phyloP scores from a whole-genome alignment of 2,113 vertebrate genomes.

The Puntigrus tetrazona region DNA sequence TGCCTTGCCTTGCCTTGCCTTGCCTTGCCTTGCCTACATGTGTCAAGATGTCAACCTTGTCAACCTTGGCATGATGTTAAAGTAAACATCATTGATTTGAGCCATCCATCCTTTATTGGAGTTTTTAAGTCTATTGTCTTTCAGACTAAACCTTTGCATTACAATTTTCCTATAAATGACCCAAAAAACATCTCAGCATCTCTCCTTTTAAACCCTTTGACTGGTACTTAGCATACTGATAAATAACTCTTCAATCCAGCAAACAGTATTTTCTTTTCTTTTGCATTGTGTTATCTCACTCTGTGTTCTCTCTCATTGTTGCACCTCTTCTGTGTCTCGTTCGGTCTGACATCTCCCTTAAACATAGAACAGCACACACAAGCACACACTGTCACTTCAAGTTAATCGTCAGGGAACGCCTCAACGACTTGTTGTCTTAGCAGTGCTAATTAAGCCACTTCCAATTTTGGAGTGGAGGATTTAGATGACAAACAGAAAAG shows the following conservation, averaged over 20 bases:
- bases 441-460: constrained; percentile 47
- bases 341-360: constrained; percentile 16
- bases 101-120: background rate
- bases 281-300: constrained; percentile 17
- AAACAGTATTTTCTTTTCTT: background rate
- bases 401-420: constrained; percentile 24
- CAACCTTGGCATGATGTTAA: background rate
- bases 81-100: background rate
- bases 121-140: background rate
- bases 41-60: background rate
- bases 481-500: background rate
- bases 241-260: constrained; percentile 8
- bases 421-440: constrained; percentile 39
- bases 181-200: background rate
- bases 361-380: constrained; percentile 29
- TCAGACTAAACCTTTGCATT: background rate
- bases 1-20: too few species aligned
- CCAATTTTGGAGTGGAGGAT: constrained; percentile 20
- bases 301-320: constrained; percentile 31
- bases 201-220: background rate
- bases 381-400: constrained; percentile 37
- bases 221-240: background rate
- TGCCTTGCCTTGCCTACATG: too few species aligned
- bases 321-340: constrained; percentile 47
- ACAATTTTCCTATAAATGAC: background rate